Evolutionary conservation across 1,140 invertebrate species (phyloP), one percentile per base, ranked within the genome.

Genomic region (Goniozus legneri): DNA sequence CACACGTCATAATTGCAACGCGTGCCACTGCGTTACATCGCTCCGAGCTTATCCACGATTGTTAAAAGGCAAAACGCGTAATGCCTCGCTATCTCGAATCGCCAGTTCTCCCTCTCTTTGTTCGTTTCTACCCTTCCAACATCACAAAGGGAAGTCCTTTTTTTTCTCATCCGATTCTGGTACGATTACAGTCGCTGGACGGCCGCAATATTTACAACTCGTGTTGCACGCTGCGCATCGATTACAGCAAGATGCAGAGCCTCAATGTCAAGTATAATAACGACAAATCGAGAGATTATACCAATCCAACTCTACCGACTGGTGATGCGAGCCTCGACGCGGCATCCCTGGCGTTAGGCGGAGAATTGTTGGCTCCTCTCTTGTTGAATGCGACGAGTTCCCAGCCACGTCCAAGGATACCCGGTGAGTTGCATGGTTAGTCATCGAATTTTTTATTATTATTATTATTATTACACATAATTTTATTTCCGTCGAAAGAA

Each of bases 181-280:
- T 27, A 10, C 4, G 4, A 62, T 73, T 74, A 2, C 82, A 95
- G 86, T 85, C 91, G 31, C 79, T 99, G 55, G 95, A 99, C 73
- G 95, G 95, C 0, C 96, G 98, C 77, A 98, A 98, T 69, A 97
- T 99, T 62, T 99, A 98, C 84, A 98, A 96, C 76, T 94, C 92
- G 34, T 98, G 96, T 80, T 98, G 96, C 80, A 98, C 94, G n/a
- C 79, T 99, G 60, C 89, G 95, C 68, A 98, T 99, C 64, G 97
- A 99, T 77, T 99, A 96, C 80, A 97, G 93, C 57, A 99, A 99
- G 78, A 85, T 99, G 82, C 88, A 89, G 49, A 94, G 90, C 49
- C 80, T 99, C 50, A 98, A 98, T 77, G 95, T 99, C 24, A 98
- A 97, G 74, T 99, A 96, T 80, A 99, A 99, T 81, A 99, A 99